Conservation (phyloP, 2,797 vertebrate genomes). For the Cetoscarus ocellatus region DNA sequence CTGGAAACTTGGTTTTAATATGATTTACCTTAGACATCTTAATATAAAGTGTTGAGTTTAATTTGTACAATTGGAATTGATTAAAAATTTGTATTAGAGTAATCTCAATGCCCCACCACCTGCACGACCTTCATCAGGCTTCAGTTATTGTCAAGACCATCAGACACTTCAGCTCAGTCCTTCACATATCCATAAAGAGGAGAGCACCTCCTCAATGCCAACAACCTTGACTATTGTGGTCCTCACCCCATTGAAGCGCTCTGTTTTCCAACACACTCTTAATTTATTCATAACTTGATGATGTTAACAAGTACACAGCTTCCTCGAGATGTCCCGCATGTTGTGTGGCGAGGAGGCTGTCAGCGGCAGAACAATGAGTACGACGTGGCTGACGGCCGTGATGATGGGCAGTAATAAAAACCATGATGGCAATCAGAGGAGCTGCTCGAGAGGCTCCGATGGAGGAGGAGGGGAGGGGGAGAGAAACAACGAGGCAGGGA, state of each 20-base stretch:
- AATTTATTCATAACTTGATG: background rate
- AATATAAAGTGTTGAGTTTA: too few relatives aligned
- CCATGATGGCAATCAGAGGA: slow-evolving; percentile 61
- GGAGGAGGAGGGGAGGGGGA: slow-evolving; percentile 10
- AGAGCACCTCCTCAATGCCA: slow-evolving; percentile 1
- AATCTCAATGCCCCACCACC: background rate
- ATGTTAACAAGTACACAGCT: background rate
- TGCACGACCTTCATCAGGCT: background rate
- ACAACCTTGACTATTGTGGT: slow-evolving; percentile 13
- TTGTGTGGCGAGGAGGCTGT: slow-evolving; percentile 8
- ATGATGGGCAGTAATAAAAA: slow-evolving; percentile 70
- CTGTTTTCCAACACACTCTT: slow-evolving; percentile 17
- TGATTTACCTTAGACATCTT: too few relatives aligned
- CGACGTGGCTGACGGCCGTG: slow-evolving; percentile 37
- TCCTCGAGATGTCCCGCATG: slow-evolving; percentile 10
- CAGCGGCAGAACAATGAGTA: slow-evolving; percentile 42
- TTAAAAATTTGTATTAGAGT: too few relatives aligned
- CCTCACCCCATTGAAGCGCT: slow-evolving; percentile 1
- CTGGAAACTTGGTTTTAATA: too few relatives aligned
- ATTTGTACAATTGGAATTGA: too few relatives aligned
- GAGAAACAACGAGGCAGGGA: slow-evolving; percentile 18
- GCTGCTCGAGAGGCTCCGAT: slow-evolving; percentile 60
- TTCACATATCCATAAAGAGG: background rate
- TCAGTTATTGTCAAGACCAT: background rate
- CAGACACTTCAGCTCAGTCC: slow-evolving; percentile 1